Evolutionary conservation across 2,888 invertebrate species (phyloP), one percentile per base, ranked within the genome.

Genomic region (Sphecodes monilicornis): DNA sequence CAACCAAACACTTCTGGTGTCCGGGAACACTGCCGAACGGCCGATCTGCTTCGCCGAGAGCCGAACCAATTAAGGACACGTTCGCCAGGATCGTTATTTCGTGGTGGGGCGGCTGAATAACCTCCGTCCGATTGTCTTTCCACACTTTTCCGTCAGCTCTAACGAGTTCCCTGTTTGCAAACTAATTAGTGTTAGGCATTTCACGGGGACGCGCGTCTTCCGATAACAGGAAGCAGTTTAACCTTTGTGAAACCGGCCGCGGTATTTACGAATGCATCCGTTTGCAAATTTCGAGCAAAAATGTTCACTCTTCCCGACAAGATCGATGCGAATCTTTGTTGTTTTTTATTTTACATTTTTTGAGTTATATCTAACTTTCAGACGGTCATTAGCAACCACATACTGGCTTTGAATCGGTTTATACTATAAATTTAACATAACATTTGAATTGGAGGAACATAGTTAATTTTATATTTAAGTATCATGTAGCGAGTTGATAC

Each of bases 31-130:
- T 54, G 50, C 50, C 29, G 41, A 70, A 64, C 41, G 66, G 66
- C 36, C 36, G 22, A 26, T 26, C 39, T 36, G 22, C 8, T 22
- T 22, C 50, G 41, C 36, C 26, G 43, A 57, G 46, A 74, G 46
- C 70, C 71, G 26, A 10, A 79, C 41, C 82, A 82, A 82, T 82
- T 82, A 82, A 71, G 46, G 69, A 41, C 69, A 70, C 29, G 43
- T 43, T 70, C 69, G 43, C 26, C 10, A 16, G 6, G 43, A 43
- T 70, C 69, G 57, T 57, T 57, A 26, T 57, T 57, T 43, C 43
- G 29, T 41, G 69, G 43, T 29, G 41, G 16, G 16, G 26, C 57
- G 57, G 26, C 57, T 11, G 57, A 26, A 29, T 60, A 60, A 60
- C 26, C 29, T 60, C 57, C 26, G 57, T 26, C 57, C 43, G 69